Evolutionary conservation across 1,140 invertebrate species (phyloP).

Genomic region (Zaprionus vittiger): DNA sequence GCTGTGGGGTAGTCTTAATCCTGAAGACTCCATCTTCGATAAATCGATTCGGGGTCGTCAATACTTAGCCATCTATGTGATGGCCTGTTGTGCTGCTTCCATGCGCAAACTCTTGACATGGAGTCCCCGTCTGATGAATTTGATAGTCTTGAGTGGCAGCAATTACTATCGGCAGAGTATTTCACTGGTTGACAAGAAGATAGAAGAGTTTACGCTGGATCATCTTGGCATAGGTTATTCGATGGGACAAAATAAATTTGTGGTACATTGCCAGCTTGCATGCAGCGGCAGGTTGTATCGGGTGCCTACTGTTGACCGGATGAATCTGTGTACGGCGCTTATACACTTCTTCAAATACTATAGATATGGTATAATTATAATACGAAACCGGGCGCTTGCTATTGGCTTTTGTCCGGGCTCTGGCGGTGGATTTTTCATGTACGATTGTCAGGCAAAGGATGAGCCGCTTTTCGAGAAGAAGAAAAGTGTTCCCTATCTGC

Average conservation of each 20-base stretch:
- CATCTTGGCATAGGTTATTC: slow-evolving; percentile 82
- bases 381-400: slow-evolving; percentile 85
- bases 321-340: slow-evolving; percentile 87
- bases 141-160: slow-evolving; percentile 85
- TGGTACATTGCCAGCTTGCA: slow-evolving; percentile 85
- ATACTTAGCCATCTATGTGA: slow-evolving; percentile 85
- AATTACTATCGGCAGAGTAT: slow-evolving; percentile 85
- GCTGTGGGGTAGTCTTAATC: slow-evolving; percentile 86
- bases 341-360: slow-evolving; percentile 86
- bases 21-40: slow-evolving; percentile 84
- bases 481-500: slow-evolving; percentile 86
- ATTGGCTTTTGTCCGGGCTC: slow-evolving; percentile 85
- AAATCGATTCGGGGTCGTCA: slow-evolving; percentile 85
- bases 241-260: slow-evolving; percentile 86
- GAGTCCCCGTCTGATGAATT: slow-evolving; percentile 86
- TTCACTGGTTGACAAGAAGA: slow-evolving; percentile 83
- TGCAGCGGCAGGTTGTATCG: slow-evolving; percentile 87
- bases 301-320: slow-evolving; percentile 84
- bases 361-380: slow-evolving; percentile 85
- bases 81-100: slow-evolving; percentile 85
- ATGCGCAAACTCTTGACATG: slow-evolving; percentile 86
- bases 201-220: slow-evolving; percentile 85
- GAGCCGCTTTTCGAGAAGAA: slow-evolving; percentile 86
- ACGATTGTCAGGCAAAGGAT: slow-evolving; percentile 86
- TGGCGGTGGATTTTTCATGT: slow-evolving; percentile 87